phyloP scores from a whole-genome alignment of 2,888 invertebrate genomes.

The Nomada fabriciana region DNA sequence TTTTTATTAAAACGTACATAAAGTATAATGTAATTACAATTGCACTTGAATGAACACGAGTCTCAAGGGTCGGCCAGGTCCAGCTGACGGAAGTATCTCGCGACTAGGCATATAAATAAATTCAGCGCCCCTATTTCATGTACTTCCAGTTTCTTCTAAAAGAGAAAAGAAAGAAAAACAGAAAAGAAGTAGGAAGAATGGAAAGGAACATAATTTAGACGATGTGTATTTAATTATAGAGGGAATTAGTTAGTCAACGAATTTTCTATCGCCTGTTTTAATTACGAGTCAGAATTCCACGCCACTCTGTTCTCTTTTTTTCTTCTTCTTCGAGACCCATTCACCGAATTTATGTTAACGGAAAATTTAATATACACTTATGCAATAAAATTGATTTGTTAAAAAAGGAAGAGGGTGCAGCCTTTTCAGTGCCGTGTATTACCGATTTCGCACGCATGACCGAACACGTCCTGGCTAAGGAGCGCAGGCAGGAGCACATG shows the following conservation, averaged over 20 bases:
- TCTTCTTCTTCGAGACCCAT: slow-evolving; percentile 16
- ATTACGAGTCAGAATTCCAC: slow-evolving; percentile 11
- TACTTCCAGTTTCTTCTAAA: slow-evolving; percentile 79
- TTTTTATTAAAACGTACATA: slow-evolving; percentile 55
- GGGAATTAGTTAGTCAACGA: slow-evolving; percentile 28
- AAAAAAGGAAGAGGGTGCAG: slow-evolving; percentile 23
- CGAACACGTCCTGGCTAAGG: slow-evolving; percentile 88
- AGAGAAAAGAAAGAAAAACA: background rate
- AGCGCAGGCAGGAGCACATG: slow-evolving; percentile 88
- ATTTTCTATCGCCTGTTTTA: slow-evolving; percentile 31
- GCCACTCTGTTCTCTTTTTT: slow-evolving; percentile 10
- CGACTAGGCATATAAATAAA: slow-evolving; percentile 90
- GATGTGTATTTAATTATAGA: background rate
- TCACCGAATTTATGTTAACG: slow-evolving; percentile 35
- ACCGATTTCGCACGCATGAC: slow-evolving; percentile 85
- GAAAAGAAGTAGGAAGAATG: background rate
- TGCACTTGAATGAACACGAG: background rate
- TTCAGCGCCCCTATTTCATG: slow-evolving; percentile 87
- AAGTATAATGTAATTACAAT: slow-evolving; percentile 27
- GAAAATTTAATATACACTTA: slow-evolving; percentile 47
- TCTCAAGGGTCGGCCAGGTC: slow-evolving; percentile 88
- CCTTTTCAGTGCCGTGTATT: slow-evolving; percentile 78
- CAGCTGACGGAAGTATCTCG: slow-evolving; percentile 90
- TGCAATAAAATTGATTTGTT: slow-evolving; percentile 64
- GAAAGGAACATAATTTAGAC: background rate